Base-by-base conservation (phyloP, 2,888 invertebrate species). In the Dynastes tityus region DNA sequence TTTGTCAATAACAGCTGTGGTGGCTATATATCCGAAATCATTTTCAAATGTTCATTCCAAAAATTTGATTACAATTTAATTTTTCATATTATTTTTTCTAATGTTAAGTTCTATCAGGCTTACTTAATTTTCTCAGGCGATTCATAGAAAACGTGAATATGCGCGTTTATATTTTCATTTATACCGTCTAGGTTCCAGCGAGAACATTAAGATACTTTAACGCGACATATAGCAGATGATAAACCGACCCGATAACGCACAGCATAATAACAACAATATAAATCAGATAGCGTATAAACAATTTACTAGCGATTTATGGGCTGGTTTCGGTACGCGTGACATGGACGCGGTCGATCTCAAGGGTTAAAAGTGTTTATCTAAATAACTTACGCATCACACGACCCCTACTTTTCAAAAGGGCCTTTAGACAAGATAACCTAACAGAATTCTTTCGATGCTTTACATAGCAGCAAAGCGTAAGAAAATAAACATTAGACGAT, bases 251-350 rank as follows among this genome's bases (percentile, higher is more conserved):
- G 73, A 73, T 73, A 73, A 73, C 40, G 16, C 61, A 73, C 22
- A 61, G 55, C 49, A 32, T 71, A 73, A 73, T 73, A 73, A 73
- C 61, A 73, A 73, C 73, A 73, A 73, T 73, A 73, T 73, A 73
- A 61, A 73, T 73, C 73, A 73, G 61, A 58, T 73, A 73, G 58
- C 73, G 45, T 61, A 73, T 61, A 58, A 73, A 73, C 73, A 61
- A 73, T 73, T 73, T 73, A 73, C n/a, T 40, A 8, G 40, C 58
- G 45, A 73, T 73, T 73, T 73, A 73, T 58, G 73, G 45, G 40
- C 13, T 16, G 58, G 16, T 71, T 71, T 29, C n/a, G 53, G 27
- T 53, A 40, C 58, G 67, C 71, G 71, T 71, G 61, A 73, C 73
- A 73, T 58, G 58, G 58, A 6, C 73, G 37, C 37, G 58, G 58